Evolutionary conservation across 2,113 vertebrate species (phyloP), one percentile per base, ranked within the genome.

Genomic region (Manacus vitellinus): DNA sequence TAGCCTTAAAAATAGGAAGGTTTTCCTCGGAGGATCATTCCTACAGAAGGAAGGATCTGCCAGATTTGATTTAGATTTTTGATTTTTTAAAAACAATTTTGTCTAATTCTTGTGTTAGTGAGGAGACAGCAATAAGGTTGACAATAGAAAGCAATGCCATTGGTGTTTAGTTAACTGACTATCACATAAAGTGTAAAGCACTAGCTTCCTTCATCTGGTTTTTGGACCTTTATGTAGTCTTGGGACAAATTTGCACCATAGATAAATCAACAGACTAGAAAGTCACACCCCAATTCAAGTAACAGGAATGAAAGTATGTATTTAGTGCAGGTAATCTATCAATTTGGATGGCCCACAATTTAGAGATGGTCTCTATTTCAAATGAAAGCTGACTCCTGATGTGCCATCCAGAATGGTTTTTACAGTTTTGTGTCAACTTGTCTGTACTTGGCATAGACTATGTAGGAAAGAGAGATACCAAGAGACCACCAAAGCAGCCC

Each of bases 1-100:
- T 79, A 84, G 73, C 54, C 80, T 87, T 94, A 78, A 96, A 95
- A 91, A 78, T 59, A 89, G 61, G 67, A 81, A 80, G 25, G 11
- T 63, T 67, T 93, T 94, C n/a, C 44, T 89, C 35, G 39, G 72
- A 92, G 80, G 67, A 37, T 30, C 8, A 59, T 43, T 31, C 25
- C 23, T 79, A 62, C 11, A n/a, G 35, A 80, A 54, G 12, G 52
- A 61, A 88, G 13, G 59, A 62, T n/a, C 18, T 23, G 44, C 10
- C 71, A 94, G 37, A 65, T 93, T 86, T 33, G 9, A 3, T 85
- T 49, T 80, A 52, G 14, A 33, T 35, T 46, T 72, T 71, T 41
- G 3, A 15, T n/a, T 59, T 77, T 72, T 52, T 25, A n/a, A 58
- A 5, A 37, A n/a, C 49, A 0, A 6, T 67, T 85, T 61, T 59